phyloP scores from a whole-genome alignment of 2,113 vertebrate species.

The Semnornis frantzii region DNA sequence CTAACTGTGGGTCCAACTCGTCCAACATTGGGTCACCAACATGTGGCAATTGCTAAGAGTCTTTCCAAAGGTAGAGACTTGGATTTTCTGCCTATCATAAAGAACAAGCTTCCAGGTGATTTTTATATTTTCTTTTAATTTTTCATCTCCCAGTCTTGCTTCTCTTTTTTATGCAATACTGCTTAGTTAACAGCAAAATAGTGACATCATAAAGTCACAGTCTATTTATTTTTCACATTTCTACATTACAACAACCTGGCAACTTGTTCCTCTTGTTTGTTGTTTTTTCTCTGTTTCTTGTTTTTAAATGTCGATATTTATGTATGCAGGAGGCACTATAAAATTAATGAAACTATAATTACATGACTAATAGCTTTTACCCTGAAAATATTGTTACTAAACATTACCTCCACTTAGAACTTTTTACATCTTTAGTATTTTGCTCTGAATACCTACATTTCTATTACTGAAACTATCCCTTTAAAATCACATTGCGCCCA shows the following conservation, averaged over 20 bases:
- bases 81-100: background rate
- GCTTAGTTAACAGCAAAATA: background rate
- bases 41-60: background rate
- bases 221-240: background rate
- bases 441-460: background rate
- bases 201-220: background rate
- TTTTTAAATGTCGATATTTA: background rate
- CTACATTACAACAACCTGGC: background rate
- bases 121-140: background rate
- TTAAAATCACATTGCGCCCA: conserved; percentile 8
- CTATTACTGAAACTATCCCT: background rate
- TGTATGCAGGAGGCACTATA: background rate
- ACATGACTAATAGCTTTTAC: background rate
- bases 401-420: background rate
- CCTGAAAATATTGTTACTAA: background rate
- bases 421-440: background rate
- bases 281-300: background rate
- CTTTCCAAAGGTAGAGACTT: background rate
- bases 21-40: background rate
- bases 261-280: background rate
- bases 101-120: background rate
- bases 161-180: background rate
- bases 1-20: background rate
- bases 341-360: background rate
- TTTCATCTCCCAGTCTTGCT: background rate